Evolutionary conservation across 1,140 invertebrate genomes (phyloP).

Genomic region (Solenopsis fugax): DNA sequence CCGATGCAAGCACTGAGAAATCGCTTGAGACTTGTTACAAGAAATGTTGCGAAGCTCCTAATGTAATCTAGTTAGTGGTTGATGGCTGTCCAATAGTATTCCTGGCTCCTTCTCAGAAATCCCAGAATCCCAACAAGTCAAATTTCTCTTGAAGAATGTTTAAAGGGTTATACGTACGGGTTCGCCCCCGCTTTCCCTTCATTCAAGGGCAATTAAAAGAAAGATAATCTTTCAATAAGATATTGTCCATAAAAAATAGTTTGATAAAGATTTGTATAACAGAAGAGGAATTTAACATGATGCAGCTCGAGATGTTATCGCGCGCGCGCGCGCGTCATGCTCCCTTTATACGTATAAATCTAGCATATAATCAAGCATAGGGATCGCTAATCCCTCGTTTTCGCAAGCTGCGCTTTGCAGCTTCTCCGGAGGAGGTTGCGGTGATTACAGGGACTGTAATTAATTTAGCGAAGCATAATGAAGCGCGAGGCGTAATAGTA

Average conservation of each 20-base stretch:
- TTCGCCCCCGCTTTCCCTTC: no score
- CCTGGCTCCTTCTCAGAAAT: constrained; percentile 14
- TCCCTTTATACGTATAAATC: not conserved
- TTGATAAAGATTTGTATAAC: not conserved
- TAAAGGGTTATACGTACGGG: not conserved
- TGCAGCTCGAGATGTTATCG: constrained; percentile 1
- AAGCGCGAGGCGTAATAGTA: constrained; percentile 58
- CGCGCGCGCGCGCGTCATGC: not conserved
- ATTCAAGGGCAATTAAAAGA: not conserved
- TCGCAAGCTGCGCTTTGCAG: constrained; percentile 48
- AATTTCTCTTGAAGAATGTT: constrained; percentile 10
- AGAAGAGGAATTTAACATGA: not conserved
- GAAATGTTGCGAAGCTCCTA: constrained; percentile 57
- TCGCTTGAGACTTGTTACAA: constrained; percentile 54
- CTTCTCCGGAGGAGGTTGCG: constrained; percentile 47
- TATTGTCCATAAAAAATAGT: not conserved
- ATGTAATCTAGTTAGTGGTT: constrained; percentile 59
- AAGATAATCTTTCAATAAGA: not conserved
- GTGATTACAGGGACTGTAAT: constrained; percentile 63
- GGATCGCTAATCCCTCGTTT: constrained; percentile 58
- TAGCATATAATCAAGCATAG: constrained; percentile 47
- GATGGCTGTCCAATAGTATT: constrained; percentile 32
- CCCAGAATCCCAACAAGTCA: constrained; percentile 18
- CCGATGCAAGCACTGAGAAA: constrained; percentile 9
- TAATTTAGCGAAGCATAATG: constrained; percentile 63